Percentiles rank a stretch among this genome's conserved stretches.
phyloP scores from a whole-genome alignment of 1,140 invertebrate species.

The Sesamia nonagrioides region DNA sequence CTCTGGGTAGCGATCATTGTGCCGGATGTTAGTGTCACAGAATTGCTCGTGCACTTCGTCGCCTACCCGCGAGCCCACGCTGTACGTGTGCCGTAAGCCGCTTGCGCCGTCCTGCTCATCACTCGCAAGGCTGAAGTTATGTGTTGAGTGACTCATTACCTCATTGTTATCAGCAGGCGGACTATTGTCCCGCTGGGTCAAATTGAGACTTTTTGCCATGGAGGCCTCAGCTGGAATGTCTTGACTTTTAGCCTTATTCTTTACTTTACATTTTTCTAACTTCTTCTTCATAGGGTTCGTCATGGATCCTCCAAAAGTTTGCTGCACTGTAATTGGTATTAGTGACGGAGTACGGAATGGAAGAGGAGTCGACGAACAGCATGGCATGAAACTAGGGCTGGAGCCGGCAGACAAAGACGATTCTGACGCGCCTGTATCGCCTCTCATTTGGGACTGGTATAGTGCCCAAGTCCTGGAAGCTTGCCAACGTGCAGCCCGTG shows the following conservation, averaged over 20 bases:
- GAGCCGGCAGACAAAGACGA: slow-evolving; percentile 63
- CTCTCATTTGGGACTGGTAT: no score
- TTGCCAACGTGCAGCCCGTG: no score
- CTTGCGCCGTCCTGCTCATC: no score
- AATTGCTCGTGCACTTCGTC: slow-evolving; percentile 58
- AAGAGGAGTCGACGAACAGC: slow-evolving; percentile 14
- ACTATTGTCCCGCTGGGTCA: slow-evolving; percentile 42
- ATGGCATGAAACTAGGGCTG: slow-evolving; percentile 48
- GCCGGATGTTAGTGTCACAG: slow-evolving; percentile 78
- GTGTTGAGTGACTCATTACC: slow-evolving; percentile 60
- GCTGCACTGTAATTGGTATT: slow-evolving; percentile 3
- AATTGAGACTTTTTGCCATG: slow-evolving; percentile 70
- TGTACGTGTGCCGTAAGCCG: no score
- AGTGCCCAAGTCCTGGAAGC: no score
- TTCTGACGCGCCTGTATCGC: no score
- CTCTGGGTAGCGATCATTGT: slow-evolving; percentile 78
- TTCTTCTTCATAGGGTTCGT: slow-evolving; percentile 56
- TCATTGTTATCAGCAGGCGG: slow-evolving; percentile 56
- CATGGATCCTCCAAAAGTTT: slow-evolving; percentile 49
- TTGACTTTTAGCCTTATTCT: background rate
- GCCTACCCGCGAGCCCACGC: slow-evolving; percentile 46
- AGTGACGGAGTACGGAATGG: slow-evolving; percentile 18
- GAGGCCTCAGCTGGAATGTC: slow-evolving; percentile 20
- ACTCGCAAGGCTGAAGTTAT: slow-evolving; percentile 66
- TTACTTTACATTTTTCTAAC: slow-evolving; percentile 24